Evolutionary conservation across 2,113 vertebrate genomes (phyloP), one percentile per base, ranked within the genome.

Genomic region (Dipodomys merriami): DNA sequence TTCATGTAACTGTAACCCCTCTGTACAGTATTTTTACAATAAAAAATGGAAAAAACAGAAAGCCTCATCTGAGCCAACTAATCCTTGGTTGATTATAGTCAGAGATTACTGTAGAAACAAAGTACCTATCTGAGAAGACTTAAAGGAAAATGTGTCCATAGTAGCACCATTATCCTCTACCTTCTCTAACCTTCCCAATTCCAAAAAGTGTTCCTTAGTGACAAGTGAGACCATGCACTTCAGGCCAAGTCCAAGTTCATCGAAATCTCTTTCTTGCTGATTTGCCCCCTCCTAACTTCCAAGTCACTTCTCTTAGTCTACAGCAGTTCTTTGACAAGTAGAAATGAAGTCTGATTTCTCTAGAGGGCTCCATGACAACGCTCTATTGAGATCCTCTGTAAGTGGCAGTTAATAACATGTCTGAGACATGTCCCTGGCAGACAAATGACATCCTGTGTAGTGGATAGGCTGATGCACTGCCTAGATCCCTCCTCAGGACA

Each of bases 321-420:
- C 20, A 79, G 20, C 16, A 44, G 2, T 78, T 94, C 49, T 68
- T 80, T 83, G 35, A 77, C 15, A 23, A 15, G 1, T 33, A 88
- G 20, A 88, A 92, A n/a, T 60, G 67, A 74, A 74, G 29, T 46
- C 39, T 82, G 33, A 85, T 35, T 87, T 85, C 25, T 68, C 13
- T 57, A 62, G 19, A 73, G 15, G 39, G 7, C 16, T 10, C 35
- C 46, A 72, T 64, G 33, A 88, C 73, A 90, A 88, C 84, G 5
- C 49, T 90, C 69, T 85, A 46, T 57, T 64, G 65, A 91, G 18
- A 92, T 69, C 74, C 74, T 77, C 46, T 57, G 25, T 25, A 88
- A 82, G 1, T 88, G 25, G 23, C 69, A 44, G 25, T 83, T 79
- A 94, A 69, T 49, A 86, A 77, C n/a, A 78, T 30, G 4, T 74